phyloP scores from a whole-genome alignment of 2,888 invertebrate genomes.

The Pemphredon lugubris region DNA sequence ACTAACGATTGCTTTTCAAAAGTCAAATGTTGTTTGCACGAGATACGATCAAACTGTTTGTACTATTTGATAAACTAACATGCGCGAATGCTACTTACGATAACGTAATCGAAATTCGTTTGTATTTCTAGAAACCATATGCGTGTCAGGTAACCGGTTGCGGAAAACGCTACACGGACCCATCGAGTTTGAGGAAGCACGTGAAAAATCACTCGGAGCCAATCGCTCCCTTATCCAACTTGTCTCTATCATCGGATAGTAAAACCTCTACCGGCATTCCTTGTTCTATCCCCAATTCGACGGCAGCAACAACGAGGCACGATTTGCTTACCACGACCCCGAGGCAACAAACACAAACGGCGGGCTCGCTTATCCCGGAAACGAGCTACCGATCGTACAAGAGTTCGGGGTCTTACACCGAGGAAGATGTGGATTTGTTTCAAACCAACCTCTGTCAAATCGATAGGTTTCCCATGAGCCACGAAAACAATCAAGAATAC shows the following conservation, averaged over 20 bases:
- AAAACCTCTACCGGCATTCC: conserved; percentile 22
- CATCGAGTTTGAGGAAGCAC: conserved; percentile 95
- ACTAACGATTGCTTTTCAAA: no score
- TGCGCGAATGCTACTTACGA: background rate
- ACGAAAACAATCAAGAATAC: conserved; percentile 74
- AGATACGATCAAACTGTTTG: no score
- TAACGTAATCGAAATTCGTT: no score
- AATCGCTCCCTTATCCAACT: conserved; percentile 24
- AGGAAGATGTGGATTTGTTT: conserved; percentile 62
- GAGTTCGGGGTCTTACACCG: conserved; percentile 51
- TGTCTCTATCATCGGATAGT: conserved; percentile 38
- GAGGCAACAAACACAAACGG: conserved; percentile 36
- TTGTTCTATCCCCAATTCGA: no score
- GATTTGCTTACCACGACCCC: conserved; percentile 27
- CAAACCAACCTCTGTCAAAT: conserved; percentile 53
- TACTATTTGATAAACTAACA: background rate
- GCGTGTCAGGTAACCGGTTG: conserved; percentile 94
- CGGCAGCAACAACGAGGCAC: conserved; percentile 18
- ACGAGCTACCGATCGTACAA: conserved; percentile 60
- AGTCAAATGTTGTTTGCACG: no score
- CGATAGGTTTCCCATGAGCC: conserved; percentile 59
- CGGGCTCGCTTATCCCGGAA: conserved; percentile 19
- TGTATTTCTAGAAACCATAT: conserved; percentile 90
- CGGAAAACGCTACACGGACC: conserved; percentile 95
- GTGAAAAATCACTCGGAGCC: conserved; percentile 89